phyloP scores from a whole-genome alignment of 2,113 vertebrate species.

The Saguinus midas region DNA sequence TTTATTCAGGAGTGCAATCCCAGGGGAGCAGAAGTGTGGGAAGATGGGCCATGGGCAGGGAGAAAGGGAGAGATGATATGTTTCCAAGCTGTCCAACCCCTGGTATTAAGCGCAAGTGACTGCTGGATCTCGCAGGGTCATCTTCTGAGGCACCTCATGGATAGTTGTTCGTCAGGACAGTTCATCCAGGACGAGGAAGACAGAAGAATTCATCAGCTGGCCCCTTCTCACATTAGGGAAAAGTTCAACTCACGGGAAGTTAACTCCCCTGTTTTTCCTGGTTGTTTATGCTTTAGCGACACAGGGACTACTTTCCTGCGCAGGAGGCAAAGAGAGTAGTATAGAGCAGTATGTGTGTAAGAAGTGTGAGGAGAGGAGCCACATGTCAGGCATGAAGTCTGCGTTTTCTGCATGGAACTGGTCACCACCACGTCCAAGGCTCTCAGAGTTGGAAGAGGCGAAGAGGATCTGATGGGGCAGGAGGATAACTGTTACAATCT shows the following conservation, averaged over 20 bases:
- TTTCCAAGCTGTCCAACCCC: background rate
- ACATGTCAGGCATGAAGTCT: background rate
- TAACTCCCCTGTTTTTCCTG: background rate
- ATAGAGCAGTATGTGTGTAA: too few relatives aligned
- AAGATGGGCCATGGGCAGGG: background rate
- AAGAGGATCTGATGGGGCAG: background rate
- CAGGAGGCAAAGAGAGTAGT: background rate
- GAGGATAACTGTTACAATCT: too few relatives aligned
- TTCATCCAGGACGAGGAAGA: background rate
- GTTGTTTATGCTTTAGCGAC: background rate
- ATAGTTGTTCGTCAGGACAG: background rate
- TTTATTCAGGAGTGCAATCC: background rate
- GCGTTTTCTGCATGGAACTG: fast-evolving
- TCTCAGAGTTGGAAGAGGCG: background rate
- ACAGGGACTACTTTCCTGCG: background rate
- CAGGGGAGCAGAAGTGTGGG: too few relatives aligned
- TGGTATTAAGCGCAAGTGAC: too few relatives aligned
- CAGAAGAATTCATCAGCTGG: background rate
- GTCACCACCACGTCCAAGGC: background rate
- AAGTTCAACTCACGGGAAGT: background rate
- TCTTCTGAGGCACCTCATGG: background rate
- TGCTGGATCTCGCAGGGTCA: background rate
- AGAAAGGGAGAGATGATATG: background rate
- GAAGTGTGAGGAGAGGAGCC: background rate
- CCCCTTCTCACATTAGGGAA: background rate